Percentiles rank a stretch among this genome's conserved stretches.
Conservation (phyloP, 1,140 invertebrate species). For the Diploscapter pachys region DNA sequence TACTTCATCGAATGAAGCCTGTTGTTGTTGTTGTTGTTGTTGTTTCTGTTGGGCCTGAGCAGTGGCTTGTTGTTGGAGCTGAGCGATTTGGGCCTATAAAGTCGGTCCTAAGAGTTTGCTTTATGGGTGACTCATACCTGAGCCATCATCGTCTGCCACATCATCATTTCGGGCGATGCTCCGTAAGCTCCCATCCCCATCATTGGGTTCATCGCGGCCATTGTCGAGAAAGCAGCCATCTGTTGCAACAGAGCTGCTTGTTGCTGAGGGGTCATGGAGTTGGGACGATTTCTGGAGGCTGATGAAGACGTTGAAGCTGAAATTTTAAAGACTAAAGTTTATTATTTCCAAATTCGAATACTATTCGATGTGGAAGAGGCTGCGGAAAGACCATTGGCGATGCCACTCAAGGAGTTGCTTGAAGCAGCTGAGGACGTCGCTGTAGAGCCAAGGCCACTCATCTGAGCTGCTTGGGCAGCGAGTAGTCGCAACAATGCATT, state of each 20-base stretch:
- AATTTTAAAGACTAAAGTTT: no score
- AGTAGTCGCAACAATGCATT: no score
- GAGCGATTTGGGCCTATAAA: conserved; percentile 4
- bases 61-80: conserved; percentile 14
- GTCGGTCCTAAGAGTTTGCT: not conserved
- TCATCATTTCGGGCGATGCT: not conserved
- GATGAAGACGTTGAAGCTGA: no score
- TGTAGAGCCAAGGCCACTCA: no score
- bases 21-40: conserved; percentile 13
- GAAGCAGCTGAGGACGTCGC: no score
- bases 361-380: no score
- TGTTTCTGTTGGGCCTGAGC: conserved; percentile 17
- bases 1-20: conserved; percentile 7
- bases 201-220: not conserved
- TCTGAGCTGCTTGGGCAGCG: no score
- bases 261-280: no score
- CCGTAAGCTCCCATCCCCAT: not conserved
- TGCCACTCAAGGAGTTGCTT: no score
- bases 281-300: no score
- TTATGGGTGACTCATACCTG: not conserved
- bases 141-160: conserved; percentile 9
- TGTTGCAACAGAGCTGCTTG: not conserved
- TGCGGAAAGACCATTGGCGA: no score
- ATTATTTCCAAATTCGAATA: no score
- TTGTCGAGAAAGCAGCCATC: not conserved